Evolutionary conservation across 2,113 vertebrate genomes (phyloP), one percentile per base, ranked within the genome.

Genomic region (Monopterus albus): DNA sequence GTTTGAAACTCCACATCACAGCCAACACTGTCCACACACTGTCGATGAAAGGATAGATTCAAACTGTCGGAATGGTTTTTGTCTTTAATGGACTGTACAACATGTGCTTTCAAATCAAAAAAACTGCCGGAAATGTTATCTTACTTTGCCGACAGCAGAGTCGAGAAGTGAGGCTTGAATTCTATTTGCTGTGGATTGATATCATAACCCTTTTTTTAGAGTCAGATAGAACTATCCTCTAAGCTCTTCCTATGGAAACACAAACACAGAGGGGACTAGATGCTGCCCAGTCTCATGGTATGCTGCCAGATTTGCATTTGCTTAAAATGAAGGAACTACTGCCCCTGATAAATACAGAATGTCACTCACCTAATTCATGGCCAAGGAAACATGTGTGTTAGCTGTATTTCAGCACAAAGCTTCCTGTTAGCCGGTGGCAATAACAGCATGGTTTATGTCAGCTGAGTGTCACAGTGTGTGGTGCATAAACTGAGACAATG

Each of bases 211-310:
- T n/a, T n/a, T 7, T 31, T 31, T 5, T 31, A 6, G n/a, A 35
- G 2, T 36, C 20, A 15, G 40, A 39, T 21, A 49, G 29, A 35
- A 14, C 12, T 12, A 40, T 38, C 20, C 8, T 57, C 1, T 64
- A 21, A 62, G 31, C 42, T 35, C n/a, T 72, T 70, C 71, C 15
- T 66, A 47, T 72, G 45, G 72, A 82, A 80, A 72, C 52, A 42
- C 61, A 77, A 28, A 82, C 65, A 57, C 55, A 75, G 39, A 18
- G 6, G 18, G 23, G 21, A 62, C 17, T 74, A 67, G 31, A 67
- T 73, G 60, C 56, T 68, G 45, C 49, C 60, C n/a, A 31, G 29
- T 75, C 58, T 51, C 5, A 21, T 29, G 76, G 74, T 58, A 18
- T 39, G 21, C 53, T 25, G 70, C 66, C 74, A 76, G 43, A 31